Base-by-base conservation (phyloP, 2,888 invertebrate species). In the Xylota sylvarum region DNA sequence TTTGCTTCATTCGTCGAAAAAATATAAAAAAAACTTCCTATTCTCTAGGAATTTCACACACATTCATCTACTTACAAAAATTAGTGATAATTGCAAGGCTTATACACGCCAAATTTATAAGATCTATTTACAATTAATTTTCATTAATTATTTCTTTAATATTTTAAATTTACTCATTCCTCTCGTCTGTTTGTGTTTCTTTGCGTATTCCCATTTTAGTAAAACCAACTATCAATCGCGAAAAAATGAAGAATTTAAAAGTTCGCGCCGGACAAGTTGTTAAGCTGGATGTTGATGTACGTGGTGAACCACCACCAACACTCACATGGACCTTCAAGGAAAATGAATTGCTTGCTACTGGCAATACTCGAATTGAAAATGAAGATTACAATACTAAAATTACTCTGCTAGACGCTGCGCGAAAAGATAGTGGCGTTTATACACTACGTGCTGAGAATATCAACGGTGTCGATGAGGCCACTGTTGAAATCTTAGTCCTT, bases 281-380 rank as follows among this genome's bases (percentile, higher is more conserved):
- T 89, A 97, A 97, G 90, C 94, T 99, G 89, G 98, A 98, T 91
- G 98, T 99, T 3, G 97, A 98, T 92, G 97, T 98, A 89, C 96
- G 97, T 91, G 99, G 99, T 91, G 99, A 99, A 93, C 99, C 99
- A 64, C 96, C 98, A 90, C 99, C 99, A 93, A 96, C 95, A 88
- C 95, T 97, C 89, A 96, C 95, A 5, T 98, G 98, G 98, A 95
- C 80, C 32, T 89, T 92, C 37, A 92, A 90, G 35, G 90, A 90
- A 3, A 93, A 95, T 93, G 94, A 94, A 85, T 92, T 97, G 76
- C 95, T 96, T 90, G 95, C 94, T 30, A 94, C 94, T 60, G 94
- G 95, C 7, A 95, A 94, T 69, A 91, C 95, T 5, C 97, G 96
- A 90, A 95, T 99, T 88, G 97, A 97, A 90, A 97, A 97, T 92